Evolutionary conservation across 2,888 invertebrate species (phyloP), one percentile per base, ranked within the genome.

Genomic region (Pseudolycoriella hygida): DNA sequence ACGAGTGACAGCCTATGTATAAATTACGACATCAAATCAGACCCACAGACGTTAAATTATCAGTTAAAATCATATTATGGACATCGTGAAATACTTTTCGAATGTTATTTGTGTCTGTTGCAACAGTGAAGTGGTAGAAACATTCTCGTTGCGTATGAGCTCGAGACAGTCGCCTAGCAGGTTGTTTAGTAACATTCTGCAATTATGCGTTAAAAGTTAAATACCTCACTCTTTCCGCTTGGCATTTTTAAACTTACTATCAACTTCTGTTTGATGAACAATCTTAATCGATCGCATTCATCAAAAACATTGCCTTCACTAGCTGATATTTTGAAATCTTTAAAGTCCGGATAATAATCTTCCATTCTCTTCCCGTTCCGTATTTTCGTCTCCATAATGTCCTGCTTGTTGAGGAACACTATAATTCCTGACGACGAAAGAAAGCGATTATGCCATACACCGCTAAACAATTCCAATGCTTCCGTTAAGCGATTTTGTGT

Each of bases 341-440:
- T 55, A 55, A 74, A 84, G 47, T 76, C 70, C 0, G 80, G 78
- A 63, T 82, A 83, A 60, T 78, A 75, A 1, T 71, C 66, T 1
- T 67, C 74, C 44, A 84, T 70, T 46, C 67, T 68, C 50, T 71
- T 70, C 14, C 81, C 82, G 43, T 71, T 69, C n/a, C 72, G 62
- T 42, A 86, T 70, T 62, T 87, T 87, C 42, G 71, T 69, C 52
- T 77, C 72, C 44, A 87, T 66, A 2, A 83, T 64, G 57, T 87
- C 86, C 56, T 84, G 83, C 58, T 87, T 87, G 61, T 87, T 87
- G 32, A 87, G 68, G 61, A 87, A 87, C 8, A 87, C 74, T 42
- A 87, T 82, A 37, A 86, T 66, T 2, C 84, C 85, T 0, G 84
- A 77, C 51, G 77, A 74, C 47, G 78, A 64, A 0, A 87, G 69